A percentile compares a stretch with the other conserved stretches of the same genome.
phyloP scores from a whole-genome alignment of 2,888 invertebrate species.

The Margaritifera margaritifera region DNA sequence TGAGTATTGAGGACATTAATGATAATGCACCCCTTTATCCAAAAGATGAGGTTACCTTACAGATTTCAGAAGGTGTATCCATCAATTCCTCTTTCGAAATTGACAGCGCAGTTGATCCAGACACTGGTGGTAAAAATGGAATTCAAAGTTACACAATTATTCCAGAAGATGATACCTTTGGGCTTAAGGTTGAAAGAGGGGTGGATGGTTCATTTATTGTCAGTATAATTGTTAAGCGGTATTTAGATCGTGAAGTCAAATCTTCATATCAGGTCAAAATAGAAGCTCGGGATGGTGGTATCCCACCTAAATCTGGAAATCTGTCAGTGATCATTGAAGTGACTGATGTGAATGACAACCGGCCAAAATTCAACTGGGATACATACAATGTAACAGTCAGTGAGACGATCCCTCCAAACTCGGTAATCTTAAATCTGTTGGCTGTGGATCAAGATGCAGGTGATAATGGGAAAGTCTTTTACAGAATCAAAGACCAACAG shows the following conservation, averaged over 20 bases:
- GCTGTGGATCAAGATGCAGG: constrained; percentile 90
- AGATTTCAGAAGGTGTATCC: constrained; percentile 26
- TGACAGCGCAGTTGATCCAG: constrained; percentile 28
- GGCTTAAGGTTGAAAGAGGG: constrained; percentile 13
- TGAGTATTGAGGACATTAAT: constrained; percentile 48
- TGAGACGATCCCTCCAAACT: constrained; percentile 21
- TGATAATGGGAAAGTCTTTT: constrained; percentile 76
- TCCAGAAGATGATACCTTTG: constrained; percentile 27
- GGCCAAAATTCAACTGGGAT: constrained; percentile 23
- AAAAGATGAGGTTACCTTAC: constrained; percentile 8
- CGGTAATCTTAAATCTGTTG: constrained; percentile 75
- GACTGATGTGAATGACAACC: constrained; percentile 37
- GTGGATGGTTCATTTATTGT: constrained; percentile 28
- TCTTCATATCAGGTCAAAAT: constrained; percentile 33
- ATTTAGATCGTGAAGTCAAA: constrained; percentile 35
- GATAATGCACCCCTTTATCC: constrained; percentile 50
- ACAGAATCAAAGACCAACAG: constrained; percentile 25
- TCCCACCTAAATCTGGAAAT: constrained; percentile 21
- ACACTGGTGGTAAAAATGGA: constrained; percentile 25
- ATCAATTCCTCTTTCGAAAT: constrained; percentile 19
- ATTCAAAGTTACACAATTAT: constrained; percentile 33
- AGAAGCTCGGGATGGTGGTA: constrained; percentile 36
- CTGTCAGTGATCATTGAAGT: constrained; percentile 28
- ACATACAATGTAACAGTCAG: constrained; percentile 31
- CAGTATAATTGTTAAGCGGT: constrained; percentile 25